A percentile compares a stretch with the other conserved stretches of the same genome.
phyloP scores from a whole-genome alignment of 2,113 vertebrate genomes.

The Mobula hypostoma region DNA sequence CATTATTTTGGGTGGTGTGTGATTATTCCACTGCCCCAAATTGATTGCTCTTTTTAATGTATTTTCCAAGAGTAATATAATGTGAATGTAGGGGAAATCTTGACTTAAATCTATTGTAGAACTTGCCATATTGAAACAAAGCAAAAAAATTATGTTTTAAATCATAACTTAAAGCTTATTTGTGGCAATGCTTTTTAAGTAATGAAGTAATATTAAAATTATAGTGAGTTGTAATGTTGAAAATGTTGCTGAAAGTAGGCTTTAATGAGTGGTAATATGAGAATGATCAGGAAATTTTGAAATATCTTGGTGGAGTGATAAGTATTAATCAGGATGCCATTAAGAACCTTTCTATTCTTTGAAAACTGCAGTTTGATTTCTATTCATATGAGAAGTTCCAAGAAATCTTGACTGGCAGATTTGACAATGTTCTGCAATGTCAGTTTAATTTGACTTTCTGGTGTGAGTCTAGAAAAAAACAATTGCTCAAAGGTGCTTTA shows the following conservation, averaged over 20 bases:
- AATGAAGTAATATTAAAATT: background rate
- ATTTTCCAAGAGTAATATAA: too few species aligned
- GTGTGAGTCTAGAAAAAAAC: background rate
- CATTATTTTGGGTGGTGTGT: background rate
- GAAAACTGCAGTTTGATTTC: background rate
- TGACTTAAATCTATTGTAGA: background rate
- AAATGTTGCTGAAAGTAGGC: background rate
- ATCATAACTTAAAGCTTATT: background rate
- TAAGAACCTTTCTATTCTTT: background rate
- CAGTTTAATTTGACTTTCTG: background rate
- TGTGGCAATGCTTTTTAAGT: background rate
- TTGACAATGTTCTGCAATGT: background rate
- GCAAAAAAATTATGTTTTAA: background rate
- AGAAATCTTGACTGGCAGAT: background rate
- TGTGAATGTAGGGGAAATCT: too few species aligned
- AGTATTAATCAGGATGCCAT: background rate
- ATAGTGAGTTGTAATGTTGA: background rate
- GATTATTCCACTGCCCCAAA: background rate
- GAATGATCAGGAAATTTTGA: background rate
- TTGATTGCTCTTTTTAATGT: background rate
- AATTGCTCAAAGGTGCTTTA: background rate
- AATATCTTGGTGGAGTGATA: background rate
- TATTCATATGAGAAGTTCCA: background rate
- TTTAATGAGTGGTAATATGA: background rate
- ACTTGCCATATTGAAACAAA: background rate